Evolutionary conservation across 30 jellyfish, hydroid and myxozoan genomes (phyloP).

Genomic region (Morbakka virulenta): DNA sequence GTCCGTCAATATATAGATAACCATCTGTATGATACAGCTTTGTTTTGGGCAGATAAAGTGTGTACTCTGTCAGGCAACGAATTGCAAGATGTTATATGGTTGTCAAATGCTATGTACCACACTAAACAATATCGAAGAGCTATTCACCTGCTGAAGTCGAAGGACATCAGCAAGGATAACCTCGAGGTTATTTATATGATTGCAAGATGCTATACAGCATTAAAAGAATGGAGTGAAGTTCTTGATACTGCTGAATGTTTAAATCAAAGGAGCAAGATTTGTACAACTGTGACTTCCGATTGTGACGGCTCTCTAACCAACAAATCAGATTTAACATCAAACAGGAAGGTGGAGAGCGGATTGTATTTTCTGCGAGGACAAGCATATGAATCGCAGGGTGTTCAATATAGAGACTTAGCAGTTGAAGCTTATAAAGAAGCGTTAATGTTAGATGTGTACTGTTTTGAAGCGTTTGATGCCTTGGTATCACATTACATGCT

Average conservation of each 20-base stretch:
- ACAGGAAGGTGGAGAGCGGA: constrained; percentile 73
- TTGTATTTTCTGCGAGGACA: constrained; percentile 62
- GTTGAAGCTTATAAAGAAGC: constrained; percentile 84
- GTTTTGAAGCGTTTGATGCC: constrained; percentile 88
- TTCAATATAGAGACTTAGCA: constrained; percentile 51
- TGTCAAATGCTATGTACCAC: constrained; percentile 70
- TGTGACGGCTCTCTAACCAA: too few relatives aligned
- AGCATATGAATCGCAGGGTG: constrained; percentile 81
- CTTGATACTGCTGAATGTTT: constrained; percentile 68
- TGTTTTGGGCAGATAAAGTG: constrained; percentile 93
- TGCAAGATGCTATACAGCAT: constrained; percentile 71
- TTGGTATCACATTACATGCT: constrained; percentile 67
- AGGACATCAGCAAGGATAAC: constrained; percentile 46
- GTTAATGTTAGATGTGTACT: constrained; percentile 70
- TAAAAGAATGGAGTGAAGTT: constrained; percentile 79
- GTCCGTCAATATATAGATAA: constrained; percentile 83
- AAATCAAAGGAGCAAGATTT: constrained; percentile 3
- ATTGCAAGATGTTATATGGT: constrained; percentile 85
- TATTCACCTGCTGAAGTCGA: constrained; percentile 62
- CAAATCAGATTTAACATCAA: too few relatives aligned
- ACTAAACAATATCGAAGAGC: constrained; percentile 80
- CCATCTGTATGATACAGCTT: constrained; percentile 79
- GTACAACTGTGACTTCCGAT: too few relatives aligned
- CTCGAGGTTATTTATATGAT: constrained; percentile 67
- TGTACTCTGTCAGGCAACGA: constrained; percentile 73